phyloP scores from a whole-genome alignment of 2,113 vertebrate genomes.

The Barnardius zonarius region DNA sequence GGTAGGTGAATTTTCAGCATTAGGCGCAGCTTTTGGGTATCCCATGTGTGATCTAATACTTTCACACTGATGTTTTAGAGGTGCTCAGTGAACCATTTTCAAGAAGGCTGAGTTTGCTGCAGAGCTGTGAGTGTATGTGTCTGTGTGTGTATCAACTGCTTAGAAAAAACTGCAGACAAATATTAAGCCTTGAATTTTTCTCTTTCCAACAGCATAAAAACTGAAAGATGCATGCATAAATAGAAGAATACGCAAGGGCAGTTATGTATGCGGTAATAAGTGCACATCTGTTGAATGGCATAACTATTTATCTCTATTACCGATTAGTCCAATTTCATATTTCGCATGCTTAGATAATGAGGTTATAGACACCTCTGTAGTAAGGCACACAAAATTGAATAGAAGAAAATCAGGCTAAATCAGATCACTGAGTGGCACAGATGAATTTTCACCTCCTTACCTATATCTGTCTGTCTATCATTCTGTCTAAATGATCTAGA shows the following conservation, averaged over 20 bases:
- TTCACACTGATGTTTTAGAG: background rate
- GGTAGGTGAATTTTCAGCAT: background rate
- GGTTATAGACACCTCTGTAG: slow-evolving; percentile 7
- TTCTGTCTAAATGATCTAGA: background rate
- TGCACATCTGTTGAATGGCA: background rate
- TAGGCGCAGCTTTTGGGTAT: background rate
- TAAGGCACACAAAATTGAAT: background rate
- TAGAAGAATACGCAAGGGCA: background rate
- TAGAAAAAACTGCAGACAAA: background rate
- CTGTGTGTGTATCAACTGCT: background rate
- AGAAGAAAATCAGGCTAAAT: slow-evolving; percentile 19
- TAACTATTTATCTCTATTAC: slow-evolving; percentile 8
- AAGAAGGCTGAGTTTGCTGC: background rate
- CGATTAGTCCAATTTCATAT: background rate
- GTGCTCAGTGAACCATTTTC: background rate
- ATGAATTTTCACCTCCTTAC: background rate
- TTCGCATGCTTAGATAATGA: slow-evolving; percentile 2
- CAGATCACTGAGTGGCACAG: background rate
- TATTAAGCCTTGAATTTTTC: background rate
- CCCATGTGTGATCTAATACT: background rate
- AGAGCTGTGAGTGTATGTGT: background rate
- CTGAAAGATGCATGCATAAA: background rate
- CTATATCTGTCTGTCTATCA: background rate
- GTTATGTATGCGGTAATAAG: background rate
- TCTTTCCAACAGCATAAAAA: background rate